Evolutionary conservation across 2,797 vertebrate species (phyloP).

Genomic region (Acipenser ruthenus): DNA sequence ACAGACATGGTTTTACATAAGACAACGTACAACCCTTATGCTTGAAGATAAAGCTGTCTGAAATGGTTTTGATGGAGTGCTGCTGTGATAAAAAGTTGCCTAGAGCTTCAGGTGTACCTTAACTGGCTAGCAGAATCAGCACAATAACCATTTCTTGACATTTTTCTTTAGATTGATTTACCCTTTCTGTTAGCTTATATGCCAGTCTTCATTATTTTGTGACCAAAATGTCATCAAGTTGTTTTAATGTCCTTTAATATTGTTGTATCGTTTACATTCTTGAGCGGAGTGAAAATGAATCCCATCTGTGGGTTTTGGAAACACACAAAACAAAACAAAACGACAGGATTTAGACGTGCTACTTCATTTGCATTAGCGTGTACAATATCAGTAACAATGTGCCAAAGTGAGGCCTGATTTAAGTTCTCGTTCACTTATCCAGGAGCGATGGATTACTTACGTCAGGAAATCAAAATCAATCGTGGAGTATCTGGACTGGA

Average conservation of each 20-base stretch:
- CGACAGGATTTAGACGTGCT: constrained; percentile 84
- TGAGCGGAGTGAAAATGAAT: constrained; percentile 74
- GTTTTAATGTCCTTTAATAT: constrained; percentile 81
- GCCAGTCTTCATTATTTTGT: constrained; percentile 73
- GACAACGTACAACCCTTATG: not conserved
- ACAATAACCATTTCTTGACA: constrained; percentile 25
- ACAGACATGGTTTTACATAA: not conserved
- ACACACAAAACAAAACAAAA: constrained; percentile 59
- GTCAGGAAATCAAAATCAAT: constrained; percentile 78
- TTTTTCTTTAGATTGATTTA: constrained; percentile 32
- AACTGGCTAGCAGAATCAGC: constrained; percentile 34
- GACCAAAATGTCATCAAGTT: constrained; percentile 82
- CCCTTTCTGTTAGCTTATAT: constrained; percentile 32
- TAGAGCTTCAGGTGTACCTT: constrained; percentile 5
- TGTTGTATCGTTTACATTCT: constrained; percentile 74
- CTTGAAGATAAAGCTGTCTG: constrained; percentile 5
- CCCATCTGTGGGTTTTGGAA: constrained; percentile 72
- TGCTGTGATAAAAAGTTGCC: not conserved
- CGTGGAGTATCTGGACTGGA: constrained; percentile 65
- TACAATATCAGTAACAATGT: constrained; percentile 72
- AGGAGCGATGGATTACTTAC: constrained; percentile 76
- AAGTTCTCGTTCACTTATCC: constrained; percentile 49
- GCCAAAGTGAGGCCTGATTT: constrained; percentile 60
- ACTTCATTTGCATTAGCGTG: constrained; percentile 86
- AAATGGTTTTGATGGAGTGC: constrained; percentile 13